Evolutionary conservation across 2,888 invertebrate genomes (phyloP).

Genomic region (Apocheima hispidaria): DNA sequence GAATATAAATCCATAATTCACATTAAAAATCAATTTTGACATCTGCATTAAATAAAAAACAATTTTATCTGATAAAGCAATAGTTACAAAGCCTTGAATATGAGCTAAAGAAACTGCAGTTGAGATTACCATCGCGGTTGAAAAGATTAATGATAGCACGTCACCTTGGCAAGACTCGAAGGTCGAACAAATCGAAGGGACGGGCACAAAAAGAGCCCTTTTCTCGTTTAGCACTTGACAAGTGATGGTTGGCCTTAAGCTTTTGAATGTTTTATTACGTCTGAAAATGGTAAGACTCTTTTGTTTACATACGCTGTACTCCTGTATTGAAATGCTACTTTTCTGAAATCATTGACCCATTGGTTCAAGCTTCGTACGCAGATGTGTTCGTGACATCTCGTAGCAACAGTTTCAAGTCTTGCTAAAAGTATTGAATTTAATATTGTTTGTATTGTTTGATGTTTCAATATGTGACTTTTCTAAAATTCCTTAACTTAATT

Average conservation of each 20-base stretch:
- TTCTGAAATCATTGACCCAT: background rate
- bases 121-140: slow-evolving; percentile 44
- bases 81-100: slow-evolving; percentile 44
- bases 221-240: slow-evolving; percentile 54
- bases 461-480: too few species aligned
- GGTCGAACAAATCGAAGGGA: slow-evolving; percentile 50
- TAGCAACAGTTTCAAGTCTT: too few species aligned
- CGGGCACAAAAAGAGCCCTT: slow-evolving; percentile 50
- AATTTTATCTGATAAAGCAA: slow-evolving; percentile 37
- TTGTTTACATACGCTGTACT: background rate
- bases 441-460: too few species aligned
- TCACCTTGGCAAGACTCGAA: slow-evolving; percentile 48
- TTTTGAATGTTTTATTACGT: slow-evolving; percentile 26
- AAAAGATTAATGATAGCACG: slow-evolving; percentile 55
- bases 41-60: background rate
- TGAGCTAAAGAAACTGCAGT: slow-evolving; percentile 53
- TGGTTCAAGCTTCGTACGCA: background rate
- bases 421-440: too few species aligned
- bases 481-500: too few species aligned
- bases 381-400: too few species aligned
- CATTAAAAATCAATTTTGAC: too few species aligned
- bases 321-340: background rate
- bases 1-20: too few species aligned
- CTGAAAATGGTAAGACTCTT: background rate
- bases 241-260: slow-evolving; percentile 44